phyloP scores from a whole-genome alignment of 2,797 vertebrate species.

The Todus mexicanus region DNA sequence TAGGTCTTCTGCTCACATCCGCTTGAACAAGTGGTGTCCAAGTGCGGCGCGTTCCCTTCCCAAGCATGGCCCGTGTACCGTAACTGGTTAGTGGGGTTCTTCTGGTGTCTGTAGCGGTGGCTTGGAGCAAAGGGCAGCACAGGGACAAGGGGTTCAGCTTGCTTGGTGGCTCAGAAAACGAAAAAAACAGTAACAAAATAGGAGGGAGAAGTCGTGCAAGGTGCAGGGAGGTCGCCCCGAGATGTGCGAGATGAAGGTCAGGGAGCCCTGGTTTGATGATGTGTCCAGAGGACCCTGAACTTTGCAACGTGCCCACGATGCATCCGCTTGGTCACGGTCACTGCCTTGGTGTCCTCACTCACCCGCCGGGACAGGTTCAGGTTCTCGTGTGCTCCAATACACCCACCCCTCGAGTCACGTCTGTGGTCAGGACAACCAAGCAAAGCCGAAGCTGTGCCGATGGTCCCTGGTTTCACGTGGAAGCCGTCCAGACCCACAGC shows the following conservation, averaged over 20 bases:
- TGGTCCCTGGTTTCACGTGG: background rate
- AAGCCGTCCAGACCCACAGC: background rate
- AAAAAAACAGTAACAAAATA: no score
- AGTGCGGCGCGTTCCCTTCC: fast-evolving
- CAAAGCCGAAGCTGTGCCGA: background rate
- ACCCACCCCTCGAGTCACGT: fast-evolving
- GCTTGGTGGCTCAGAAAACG: fast-evolving
- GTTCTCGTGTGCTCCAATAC: fast-evolving
- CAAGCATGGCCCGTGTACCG: fast-evolving
- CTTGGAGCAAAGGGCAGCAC: background rate
- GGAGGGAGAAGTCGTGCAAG: background rate
- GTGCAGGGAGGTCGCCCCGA: background rate
- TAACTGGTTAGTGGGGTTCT: fast-evolving
- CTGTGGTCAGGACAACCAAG: background rate
- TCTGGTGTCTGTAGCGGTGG: no score
- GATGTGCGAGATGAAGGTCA: background rate
- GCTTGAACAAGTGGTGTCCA: fast-evolving
- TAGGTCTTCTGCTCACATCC: background rate
- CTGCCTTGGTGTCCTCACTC: background rate
- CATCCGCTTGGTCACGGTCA: fast-evolving
- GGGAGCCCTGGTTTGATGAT: background rate
- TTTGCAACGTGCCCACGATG: fast-evolving
- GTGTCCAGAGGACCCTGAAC: background rate
- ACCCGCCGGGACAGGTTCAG: background rate
- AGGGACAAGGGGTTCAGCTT: fast-evolving